Evolutionary conservation across 2,113 vertebrate species (phyloP).

Genomic region (Heterotilapia buettikoferi): DNA sequence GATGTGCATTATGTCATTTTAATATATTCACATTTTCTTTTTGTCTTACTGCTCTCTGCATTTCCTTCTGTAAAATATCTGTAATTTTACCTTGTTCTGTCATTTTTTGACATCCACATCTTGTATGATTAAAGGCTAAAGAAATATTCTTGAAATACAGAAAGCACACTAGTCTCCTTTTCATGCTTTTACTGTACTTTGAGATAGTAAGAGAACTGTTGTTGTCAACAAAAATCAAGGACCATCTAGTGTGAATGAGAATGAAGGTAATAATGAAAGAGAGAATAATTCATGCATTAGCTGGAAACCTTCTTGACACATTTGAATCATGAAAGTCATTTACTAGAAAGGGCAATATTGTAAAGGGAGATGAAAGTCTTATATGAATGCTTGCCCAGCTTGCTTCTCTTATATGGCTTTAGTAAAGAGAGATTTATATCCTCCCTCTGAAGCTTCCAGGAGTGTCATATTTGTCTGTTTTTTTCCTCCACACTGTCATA

Average conservation of each 20-base stretch:
- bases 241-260: not conserved
- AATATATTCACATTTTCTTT: not conserved
- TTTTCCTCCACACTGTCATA: not conserved
- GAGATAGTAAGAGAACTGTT: not conserved
- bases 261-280: slow-evolving; percentile 12
- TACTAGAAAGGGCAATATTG: slow-evolving; percentile 53
- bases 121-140: not conserved
- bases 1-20: not conserved
- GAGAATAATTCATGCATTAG: slow-evolving; percentile 32
- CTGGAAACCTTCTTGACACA: slow-evolving; percentile 40
- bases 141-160: not conserved
- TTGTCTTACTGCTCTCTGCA: not conserved
- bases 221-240: not conserved
- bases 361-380: slow-evolving; percentile 50
- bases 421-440: slow-evolving; percentile 18
- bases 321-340: slow-evolving; percentile 60
- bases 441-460: not conserved
- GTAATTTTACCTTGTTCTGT: not conserved
- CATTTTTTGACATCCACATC: not conserved
- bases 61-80: not conserved
- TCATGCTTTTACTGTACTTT: not conserved
- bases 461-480: not conserved
- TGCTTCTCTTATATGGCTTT: not conserved
- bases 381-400: slow-evolving; percentile 18
- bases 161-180: not conserved